Percentiles rank a stretch among this genome's conserved stretches.
Evolutionary conservation across 2,113 vertebrate genomes (phyloP).

Genomic region (Origma solitaria): DNA sequence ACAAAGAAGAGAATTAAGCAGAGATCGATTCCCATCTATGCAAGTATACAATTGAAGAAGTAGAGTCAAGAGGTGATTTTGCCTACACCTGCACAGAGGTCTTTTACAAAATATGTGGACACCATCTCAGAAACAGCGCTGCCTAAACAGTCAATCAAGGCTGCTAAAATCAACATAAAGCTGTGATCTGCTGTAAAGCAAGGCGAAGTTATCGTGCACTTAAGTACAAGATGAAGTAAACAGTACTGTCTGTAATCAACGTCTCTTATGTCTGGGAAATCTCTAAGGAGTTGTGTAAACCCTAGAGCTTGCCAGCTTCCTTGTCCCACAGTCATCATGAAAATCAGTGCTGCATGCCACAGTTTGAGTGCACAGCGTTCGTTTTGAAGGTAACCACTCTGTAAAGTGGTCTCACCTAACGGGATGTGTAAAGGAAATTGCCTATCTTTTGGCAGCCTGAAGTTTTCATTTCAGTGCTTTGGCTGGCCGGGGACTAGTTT

Average conservation of each 20-base stretch:
- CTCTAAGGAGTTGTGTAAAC: background rate
- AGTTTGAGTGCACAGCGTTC: background rate
- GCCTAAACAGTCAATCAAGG: background rate
- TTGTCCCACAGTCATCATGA: background rate
- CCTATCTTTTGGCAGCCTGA: background rate
- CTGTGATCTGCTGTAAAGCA: background rate
- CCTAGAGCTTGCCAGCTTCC: background rate
- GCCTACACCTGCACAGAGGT: background rate
- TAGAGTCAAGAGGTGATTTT: background rate
- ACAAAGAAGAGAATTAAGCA: background rate
- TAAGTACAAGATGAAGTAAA: background rate
- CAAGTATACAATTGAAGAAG: background rate
- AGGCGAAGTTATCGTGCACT: background rate
- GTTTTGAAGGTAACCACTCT: background rate
- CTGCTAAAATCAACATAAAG: background rate
- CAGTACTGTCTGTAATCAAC: background rate
- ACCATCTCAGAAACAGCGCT: background rate
- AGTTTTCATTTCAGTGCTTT: background rate
- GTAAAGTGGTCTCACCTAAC: background rate
- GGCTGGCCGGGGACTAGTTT: background rate
- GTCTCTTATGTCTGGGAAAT: background rate
- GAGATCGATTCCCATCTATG: background rate
- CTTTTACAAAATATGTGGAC: background rate
- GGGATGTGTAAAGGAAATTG: background rate
- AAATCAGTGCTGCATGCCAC: background rate